A percentile compares a stretch with the other conserved stretches of the same genome.
Conservation (phyloP, 2,797 vertebrate genomes). For the Tachyglossus aculeatus region DNA sequence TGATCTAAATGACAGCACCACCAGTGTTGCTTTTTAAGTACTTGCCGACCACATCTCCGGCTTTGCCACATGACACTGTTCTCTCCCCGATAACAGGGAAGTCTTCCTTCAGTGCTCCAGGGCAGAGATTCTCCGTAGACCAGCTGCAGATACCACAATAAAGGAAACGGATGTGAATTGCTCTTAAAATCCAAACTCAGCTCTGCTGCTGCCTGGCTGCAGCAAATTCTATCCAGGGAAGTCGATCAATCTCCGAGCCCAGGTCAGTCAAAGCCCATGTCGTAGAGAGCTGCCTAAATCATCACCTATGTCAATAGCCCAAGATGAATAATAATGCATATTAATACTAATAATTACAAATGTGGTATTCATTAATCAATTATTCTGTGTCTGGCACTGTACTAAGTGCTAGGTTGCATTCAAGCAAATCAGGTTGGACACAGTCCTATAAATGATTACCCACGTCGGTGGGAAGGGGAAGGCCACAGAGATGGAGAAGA, state of each 20-base stretch:
- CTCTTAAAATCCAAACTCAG: slow-evolving; percentile 70
- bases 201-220: slow-evolving; percentile 70
- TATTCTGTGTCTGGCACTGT: too few species aligned
- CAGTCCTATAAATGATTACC: too few species aligned
- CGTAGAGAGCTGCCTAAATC: slow-evolving; percentile 43
- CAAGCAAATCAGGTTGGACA: too few species aligned
- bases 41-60: slow-evolving; percentile 67
- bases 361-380: too few species aligned
- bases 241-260: slow-evolving; percentile 65
- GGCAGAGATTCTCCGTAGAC: slow-evolving; percentile 76
- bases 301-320: slow-evolving; percentile 23
- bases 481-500: too few species aligned
- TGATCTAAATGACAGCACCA: slow-evolving; percentile 75
- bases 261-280: slow-evolving; percentile 40
- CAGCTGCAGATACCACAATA: slow-evolving; percentile 77
- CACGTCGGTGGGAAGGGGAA: too few species aligned
- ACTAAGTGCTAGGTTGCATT: too few species aligned
- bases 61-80: slow-evolving; percentile 68
- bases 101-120: slow-evolving; percentile 77
- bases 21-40: slow-evolving; percentile 75
- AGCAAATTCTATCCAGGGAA: slow-evolving; percentile 71
- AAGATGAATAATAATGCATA: too few species aligned
- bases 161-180: slow-evolving; percentile 78
- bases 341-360: too few species aligned
- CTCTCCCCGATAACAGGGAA: slow-evolving; percentile 72